phyloP scores from a whole-genome alignment of 2,113 vertebrate genomes.

The Eudyptes chrysolophus region DNA sequence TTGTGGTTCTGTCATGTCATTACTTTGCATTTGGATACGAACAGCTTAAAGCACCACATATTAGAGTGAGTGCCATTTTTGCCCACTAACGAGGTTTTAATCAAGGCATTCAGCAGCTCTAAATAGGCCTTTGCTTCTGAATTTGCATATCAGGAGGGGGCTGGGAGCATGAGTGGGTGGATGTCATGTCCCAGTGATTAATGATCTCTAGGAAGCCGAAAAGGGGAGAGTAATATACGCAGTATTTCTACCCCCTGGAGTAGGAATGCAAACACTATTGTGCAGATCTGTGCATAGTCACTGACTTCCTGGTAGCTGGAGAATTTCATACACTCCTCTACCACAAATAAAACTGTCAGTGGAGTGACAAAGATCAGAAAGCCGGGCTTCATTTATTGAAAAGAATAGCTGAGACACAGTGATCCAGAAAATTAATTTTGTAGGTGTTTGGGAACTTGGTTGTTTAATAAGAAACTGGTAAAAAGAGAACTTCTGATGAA shows the following conservation, averaged over 20 bases:
- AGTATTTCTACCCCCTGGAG: slow-evolving; percentile 80
- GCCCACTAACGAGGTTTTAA: slow-evolving; percentile 65
- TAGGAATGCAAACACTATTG: slow-evolving; percentile 85
- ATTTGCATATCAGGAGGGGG: slow-evolving; percentile 80
- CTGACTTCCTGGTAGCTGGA: slow-evolving; percentile 83
- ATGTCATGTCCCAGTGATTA: slow-evolving; percentile 86
- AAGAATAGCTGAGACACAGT: slow-evolving; percentile 81
- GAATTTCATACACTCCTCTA: slow-evolving; percentile 84
- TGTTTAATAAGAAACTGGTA: slow-evolving; percentile 76
- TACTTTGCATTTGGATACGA: not conserved
- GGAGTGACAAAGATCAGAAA: slow-evolving; percentile 81
- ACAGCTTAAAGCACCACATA: slow-evolving; percentile 6
- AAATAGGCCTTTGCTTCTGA: slow-evolving; percentile 67
- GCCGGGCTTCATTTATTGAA: slow-evolving; percentile 73
- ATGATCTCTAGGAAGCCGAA: slow-evolving; percentile 79
- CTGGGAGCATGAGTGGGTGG: slow-evolving; percentile 76
- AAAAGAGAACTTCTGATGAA: slow-evolving; percentile 69
- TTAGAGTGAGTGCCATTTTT: slow-evolving; percentile 35
- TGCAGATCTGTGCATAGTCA: slow-evolving; percentile 73
- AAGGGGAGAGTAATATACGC: slow-evolving; percentile 76
- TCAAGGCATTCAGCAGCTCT: slow-evolving; percentile 61
- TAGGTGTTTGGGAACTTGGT: slow-evolving; percentile 72
- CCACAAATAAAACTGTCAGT: slow-evolving; percentile 87
- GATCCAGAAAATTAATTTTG: slow-evolving; percentile 86
- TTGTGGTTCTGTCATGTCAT: not conserved